Evolutionary conservation across 2,113 vertebrate species (phyloP), one percentile per base, ranked within the genome.

Genomic region (Ageneiosus marmoratus): DNA sequence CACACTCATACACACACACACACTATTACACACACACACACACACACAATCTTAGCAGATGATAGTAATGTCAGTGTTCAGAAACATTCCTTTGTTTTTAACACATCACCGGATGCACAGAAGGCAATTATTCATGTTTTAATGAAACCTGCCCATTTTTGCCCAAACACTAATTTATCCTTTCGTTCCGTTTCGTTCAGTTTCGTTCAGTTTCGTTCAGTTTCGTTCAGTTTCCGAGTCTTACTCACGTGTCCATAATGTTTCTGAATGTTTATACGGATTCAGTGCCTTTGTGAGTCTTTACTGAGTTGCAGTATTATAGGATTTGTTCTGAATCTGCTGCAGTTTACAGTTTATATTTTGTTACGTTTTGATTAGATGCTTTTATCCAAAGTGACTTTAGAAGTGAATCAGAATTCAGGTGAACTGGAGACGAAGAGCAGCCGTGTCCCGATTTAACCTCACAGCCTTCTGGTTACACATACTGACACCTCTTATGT

Each of bases 71-170:
- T n/a, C n/a, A n/a, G n/a, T n/a, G n/a, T n/a, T n/a, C n/a, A n/a
- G n/a, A 85, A 74, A 87, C 77, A 83, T 83, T 87, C 83, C 79
- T 78, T 32, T 80, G 67, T 75, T 80, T 15, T 13, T 82, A 63
- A 56, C 51, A 62, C 22, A 63, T 75, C 67, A 22, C 20, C 60
- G 16, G 82, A 73, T 83, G 20, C 51, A 72, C 51, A 56, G 83
- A 77, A 86, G 77, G 83, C 73, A 73, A 81, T 29, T 87, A 76
- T 87, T 87, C 86, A 87, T 87, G 86, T 87, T 87, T 87, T 87
- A 87, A 85, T 87, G 84, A 87, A 87, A 80, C 9, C 58, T 86
- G 85, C 82, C 67, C 53, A 12, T 62, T 75, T 73, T 81, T 63
- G 9, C 78, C 48, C 44, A 8, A 69, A 69, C 20, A 7, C 60